Evolutionary conservation across 1,140 invertebrate species (phyloP), one percentile per base, ranked within the genome.

Genomic region (Fopius arisanus): DNA sequence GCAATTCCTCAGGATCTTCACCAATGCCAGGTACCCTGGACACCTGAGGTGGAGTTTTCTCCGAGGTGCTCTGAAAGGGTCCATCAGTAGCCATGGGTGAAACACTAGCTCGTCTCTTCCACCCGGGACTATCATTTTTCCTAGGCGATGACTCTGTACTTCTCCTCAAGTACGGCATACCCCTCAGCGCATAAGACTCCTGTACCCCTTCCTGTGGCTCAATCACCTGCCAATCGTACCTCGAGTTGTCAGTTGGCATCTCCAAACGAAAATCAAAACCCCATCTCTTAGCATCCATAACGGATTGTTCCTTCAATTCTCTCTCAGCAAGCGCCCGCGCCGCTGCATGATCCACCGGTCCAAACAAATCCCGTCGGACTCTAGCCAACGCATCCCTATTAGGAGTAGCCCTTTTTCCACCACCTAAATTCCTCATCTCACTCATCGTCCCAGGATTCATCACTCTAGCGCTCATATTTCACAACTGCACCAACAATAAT

Each of bases 311-410:
- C 16, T 77, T 77, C 9, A 90, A 73, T 73, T 90, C 88, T 0
- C 82, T 77, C 37, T 90, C 86, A 1, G 88, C 87, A 23, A 89
- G 81, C 0, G 83, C 84, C 0, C 82, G 78, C 5, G 86, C 86
- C 3, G 89, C 89, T 9, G 85, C 88, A 75, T 89, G 89, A 77
- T 90, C 88, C 3, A 89, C 88, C 2, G 89, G 89, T 0, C 89
- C 89, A 74, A 90, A 90, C n/a, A 90, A 78, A 75, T 88, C 87
- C 72, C 88, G 82, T 9, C 88, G 79, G 3, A 89, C 88, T 12
- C 86, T 83, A 0, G 86, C 86, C 3, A 88, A 74, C 0, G 83
- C 84, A 10, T 84, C 86, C 7, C 80, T 79, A 67, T 75, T 84
- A 62, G 87, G 86, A 9, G 73, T 78, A 12, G 82, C 79, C 41